These are phyloP conservation scores for Anaspis maculata DNA, from an alignment of 2,888 invertebrate genomes.

Conservation along the genomic window DNA sequence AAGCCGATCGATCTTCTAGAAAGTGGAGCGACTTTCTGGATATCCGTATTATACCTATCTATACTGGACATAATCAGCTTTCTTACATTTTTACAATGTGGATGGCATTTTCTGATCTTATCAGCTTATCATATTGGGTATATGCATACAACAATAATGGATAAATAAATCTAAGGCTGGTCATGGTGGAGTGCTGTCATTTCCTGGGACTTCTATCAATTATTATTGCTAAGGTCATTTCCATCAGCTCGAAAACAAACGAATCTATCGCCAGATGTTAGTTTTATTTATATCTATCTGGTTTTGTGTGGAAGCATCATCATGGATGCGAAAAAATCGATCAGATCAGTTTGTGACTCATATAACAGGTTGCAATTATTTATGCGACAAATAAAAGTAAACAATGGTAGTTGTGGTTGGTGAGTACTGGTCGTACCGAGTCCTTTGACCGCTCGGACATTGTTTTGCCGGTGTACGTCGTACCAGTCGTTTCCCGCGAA, in stretches of 20 bases:
- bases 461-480: conserved; percentile 31
- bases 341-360: conserved; percentile 37
- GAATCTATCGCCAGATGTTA: conserved; percentile 29
- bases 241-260: conserved; percentile 20
- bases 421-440: conserved; percentile 38
- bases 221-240: no score
- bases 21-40: no score
- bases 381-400: conserved; percentile 42
- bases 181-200: no score
- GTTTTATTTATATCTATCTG: conserved; percentile 35
- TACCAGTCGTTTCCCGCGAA: conserved; percentile 35
- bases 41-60: no score
- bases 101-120: no score
- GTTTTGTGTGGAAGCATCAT: conserved; percentile 24
- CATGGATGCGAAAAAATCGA: conserved; percentile 32
- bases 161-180: no score
- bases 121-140: no score
- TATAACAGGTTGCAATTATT: conserved; percentile 42
- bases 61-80: no score
- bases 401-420: conserved; percentile 39
- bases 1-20: no score
- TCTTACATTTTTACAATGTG: no score
- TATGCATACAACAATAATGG: no score
- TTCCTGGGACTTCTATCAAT: no score
- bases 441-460: conserved; percentile 38